Evolutionary conservation across 2,888 invertebrate species (phyloP), one percentile per base, ranked within the genome.

Genomic region (Caenorhabditis japonica): DNA sequence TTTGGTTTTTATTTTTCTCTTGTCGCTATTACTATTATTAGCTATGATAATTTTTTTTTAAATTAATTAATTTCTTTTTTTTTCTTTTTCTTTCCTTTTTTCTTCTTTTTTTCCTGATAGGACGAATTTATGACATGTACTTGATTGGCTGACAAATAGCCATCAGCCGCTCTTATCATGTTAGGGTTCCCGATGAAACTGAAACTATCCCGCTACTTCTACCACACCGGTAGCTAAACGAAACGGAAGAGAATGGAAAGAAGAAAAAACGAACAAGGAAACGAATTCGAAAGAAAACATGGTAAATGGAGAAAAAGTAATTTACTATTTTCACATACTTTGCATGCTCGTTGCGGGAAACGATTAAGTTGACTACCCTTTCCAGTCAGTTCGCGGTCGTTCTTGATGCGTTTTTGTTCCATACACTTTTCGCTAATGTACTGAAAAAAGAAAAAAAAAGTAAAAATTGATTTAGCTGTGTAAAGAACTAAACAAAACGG

Each of bases 321-420:
- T n/a, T n/a, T n/a, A n/a, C n/a, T n/a, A n/a, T n/a, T n/a, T n/a
- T 53, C 25, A 56, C 75, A 8, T 62, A 87, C 86, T 80, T 87
- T 88, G 78, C 87, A 87, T 10, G 87, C 87, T 61, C 87, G 68
- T 52, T 84, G 84, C 12, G 84, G 84, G 66, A 83, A 83, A 13
- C 84, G 77, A 33, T 76, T 87, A 47, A 87, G 75, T 68, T 88
- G 87, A 56, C 80, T 81, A 27, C 87, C 87, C 8, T 68, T 76
- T 34, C 87, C 87, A 33, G 86, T 87, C 55, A 87, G 69, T 41
- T 88, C 87, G 4, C 69, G 58, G 75, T 87, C 87, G 59, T 82
- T 77, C 60, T 83, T 84, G 55, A 80, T 61, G 21, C 80, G 64
- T 53, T 84, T 83, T 69, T 86, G 86, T 58, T 85, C 81, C 56